Base-by-base conservation (phyloP, 2,113 vertebrate genomes). In the Alexandromys fortis region DNA sequence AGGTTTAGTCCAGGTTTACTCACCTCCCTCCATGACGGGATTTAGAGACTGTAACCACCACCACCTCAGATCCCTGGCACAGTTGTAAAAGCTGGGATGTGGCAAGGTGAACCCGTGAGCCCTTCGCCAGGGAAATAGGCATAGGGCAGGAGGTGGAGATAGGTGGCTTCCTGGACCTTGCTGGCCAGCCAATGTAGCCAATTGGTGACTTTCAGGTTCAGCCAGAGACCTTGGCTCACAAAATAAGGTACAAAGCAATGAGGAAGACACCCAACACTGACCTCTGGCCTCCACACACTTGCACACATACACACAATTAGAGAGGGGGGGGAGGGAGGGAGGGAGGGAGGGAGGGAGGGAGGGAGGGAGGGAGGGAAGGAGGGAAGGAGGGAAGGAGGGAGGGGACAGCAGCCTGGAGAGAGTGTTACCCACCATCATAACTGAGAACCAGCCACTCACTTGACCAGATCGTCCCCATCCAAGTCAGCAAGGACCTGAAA, bases 401-500 rank as follows among this genome's bases (percentile, higher is more conserved):
- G 12, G 3, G 12, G 3, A 13, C 11, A 13, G 26, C 11, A 13
- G 26, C 24, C 42, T 16, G 35, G 26, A 65, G 16, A 85, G 70
- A 58, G 35, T 24, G 12, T 90, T 61, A 58, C n/a, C 58, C 55
- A 78, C 58, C 35, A 30, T 94, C 55, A 22, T 86, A 42, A 13
- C 58, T 8, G 11, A 90, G 52, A 65, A 93, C n/a, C 49, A 47
- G 28, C 22, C 86, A 58, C 47, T 47, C 7, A 0, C 26, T 52
- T 30, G 47, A 47, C n/a, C 90, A 89, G 24, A 67, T 90, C 42
- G 26, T 93, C 11, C 67, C 42, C 67, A 86, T 73, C 47, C 63
- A n/a, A 42, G 33, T 91, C 83, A 89, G 38, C 67, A 93, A 58
- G 38, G 82, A 77, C 67, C 52, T 52, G 35, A 22, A 94, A 94